Percentiles rank a stretch among this genome's conserved stretches.
Evolutionary conservation across 2,888 invertebrate species (phyloP).

Genomic region (Opisthograptis luteolata): DNA sequence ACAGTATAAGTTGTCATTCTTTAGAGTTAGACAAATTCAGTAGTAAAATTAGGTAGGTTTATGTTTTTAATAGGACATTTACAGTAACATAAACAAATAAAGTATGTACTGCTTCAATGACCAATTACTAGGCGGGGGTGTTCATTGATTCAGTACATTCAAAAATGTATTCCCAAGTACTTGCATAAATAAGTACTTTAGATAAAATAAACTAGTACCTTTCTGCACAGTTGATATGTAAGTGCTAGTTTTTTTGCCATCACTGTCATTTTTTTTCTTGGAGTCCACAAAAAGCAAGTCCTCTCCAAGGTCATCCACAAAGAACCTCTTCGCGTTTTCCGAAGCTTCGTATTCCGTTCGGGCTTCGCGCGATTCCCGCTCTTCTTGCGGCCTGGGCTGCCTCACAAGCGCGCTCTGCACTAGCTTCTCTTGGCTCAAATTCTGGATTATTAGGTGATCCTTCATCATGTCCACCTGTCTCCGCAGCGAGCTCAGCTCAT

Average conservation of each 20-base stretch:
- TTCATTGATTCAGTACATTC: no score
- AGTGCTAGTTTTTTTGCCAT: slow-evolving; percentile 40
- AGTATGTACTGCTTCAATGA: no score
- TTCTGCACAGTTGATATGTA: slow-evolving; percentile 50
- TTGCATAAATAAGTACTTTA: no score
- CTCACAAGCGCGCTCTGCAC: slow-evolving; percentile 60
- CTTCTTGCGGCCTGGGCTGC: slow-evolving; percentile 42
- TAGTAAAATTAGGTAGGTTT: no score
- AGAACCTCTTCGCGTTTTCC: slow-evolving; percentile 58
- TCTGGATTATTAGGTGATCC: slow-evolving; percentile 65
- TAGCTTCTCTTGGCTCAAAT: slow-evolving; percentile 54
- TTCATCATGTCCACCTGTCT: slow-evolving; percentile 67
- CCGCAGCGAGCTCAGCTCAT: slow-evolving; percentile 70
- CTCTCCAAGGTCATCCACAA: slow-evolving; percentile 71
- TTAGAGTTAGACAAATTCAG: no score
- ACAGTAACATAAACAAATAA: no score
- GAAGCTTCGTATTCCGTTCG: slow-evolving; percentile 46
- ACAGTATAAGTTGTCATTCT: no score
- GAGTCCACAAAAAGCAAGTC: slow-evolving; percentile 72
- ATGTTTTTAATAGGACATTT: no score
- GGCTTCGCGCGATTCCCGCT: slow-evolving; percentile 52
- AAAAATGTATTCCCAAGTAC: no score
- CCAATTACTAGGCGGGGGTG: no score
- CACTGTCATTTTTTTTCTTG: slow-evolving; percentile 63
- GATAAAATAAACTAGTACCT: no score